Base-by-base conservation (phyloP, 2,797 vertebrate genomes). In the Ambastaia sidthimunki region DNA sequence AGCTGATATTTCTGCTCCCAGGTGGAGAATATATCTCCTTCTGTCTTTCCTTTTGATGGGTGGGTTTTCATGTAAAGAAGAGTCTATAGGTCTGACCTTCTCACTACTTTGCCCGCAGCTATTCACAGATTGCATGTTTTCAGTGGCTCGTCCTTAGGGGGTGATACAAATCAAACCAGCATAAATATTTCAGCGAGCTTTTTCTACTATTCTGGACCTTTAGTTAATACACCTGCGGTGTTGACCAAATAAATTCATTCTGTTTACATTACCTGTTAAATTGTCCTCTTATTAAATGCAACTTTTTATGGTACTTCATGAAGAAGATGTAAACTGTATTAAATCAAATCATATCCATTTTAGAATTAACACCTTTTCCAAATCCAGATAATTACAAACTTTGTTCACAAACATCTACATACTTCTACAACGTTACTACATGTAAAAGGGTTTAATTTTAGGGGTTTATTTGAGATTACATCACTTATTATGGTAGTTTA, bases 121-220 rank as follows among this genome's bases (percentile, higher is more conserved):
- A 92, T 93, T 90, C 90, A 83, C 91, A 90, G 92, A 94, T 91
- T 92, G 90, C 90, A 91, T 91, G 91, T 93, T 96, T 95, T 94
- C 92, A 88, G 86, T 89, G 87, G 89, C 89, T 89, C 85, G 86
- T 95, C 95, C 91, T 88, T 83, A 28, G 93, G 91, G 93, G 95
- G 84, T 88, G 89, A 92, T 95, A 94, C 86, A 86, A 93, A 94
- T 95, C 95, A 94, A 92, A 93, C 87, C 80, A 90, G 88, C 89
- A 94, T 95, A 95, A 97, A 96, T 96, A 97, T 96, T 97, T 94
- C 90, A 96, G 88, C 90, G 92, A 86, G 89, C 84, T 82, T 86
- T 85, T 86, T 86, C 82, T 83, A 88, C 91, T 92, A 88, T 13
- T 88, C 84, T 71, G 82, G 89, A 93, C 91, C 89, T 88, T 83